A percentile compares a stretch with the other conserved stretches of the same genome.
Evolutionary conservation across 2,888 invertebrate species (phyloP).

Genomic region (Lithophane socia): DNA sequence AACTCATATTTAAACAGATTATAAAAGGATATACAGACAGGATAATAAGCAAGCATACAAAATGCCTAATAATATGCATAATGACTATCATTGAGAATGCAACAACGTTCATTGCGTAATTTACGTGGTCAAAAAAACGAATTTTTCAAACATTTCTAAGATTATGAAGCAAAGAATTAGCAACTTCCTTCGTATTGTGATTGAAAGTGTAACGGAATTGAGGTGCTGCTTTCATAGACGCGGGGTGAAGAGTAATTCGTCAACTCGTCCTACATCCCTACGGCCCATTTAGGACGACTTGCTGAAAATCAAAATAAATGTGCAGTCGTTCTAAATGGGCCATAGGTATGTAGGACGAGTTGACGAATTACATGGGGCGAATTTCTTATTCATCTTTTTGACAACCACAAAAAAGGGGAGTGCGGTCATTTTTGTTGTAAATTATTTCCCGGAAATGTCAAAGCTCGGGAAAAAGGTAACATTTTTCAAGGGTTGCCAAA

Average conservation of each 20-base stretch:
- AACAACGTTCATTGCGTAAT: neutral
- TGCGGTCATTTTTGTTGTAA: neutral
- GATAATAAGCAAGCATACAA: too few species aligned
- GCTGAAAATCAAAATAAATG: too few species aligned
- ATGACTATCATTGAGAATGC: neutral
- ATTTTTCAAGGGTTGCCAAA: slow-evolving; percentile 23
- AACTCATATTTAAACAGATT: too few species aligned
- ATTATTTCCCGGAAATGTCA: neutral
- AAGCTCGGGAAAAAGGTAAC: neutral
- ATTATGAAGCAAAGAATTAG: neutral
- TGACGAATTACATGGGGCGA: too few species aligned
- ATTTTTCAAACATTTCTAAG: neutral
- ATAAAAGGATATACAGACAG: too few species aligned
- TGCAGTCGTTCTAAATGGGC: too few species aligned
- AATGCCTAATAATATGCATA: too few species aligned
- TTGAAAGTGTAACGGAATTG: too few species aligned
- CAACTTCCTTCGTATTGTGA: neutral
- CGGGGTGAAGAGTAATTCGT: neutral
- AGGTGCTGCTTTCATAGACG: neutral
- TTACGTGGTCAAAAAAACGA: neutral
- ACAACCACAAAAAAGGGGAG: neutral
- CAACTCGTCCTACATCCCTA: too few species aligned
- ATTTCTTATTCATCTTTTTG: neutral
- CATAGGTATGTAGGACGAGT: too few species aligned
- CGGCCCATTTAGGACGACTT: too few species aligned